Evolutionary conservation across 2,797 vertebrate species (phyloP).

Genomic region (Anniella stebbinsi): DNA sequence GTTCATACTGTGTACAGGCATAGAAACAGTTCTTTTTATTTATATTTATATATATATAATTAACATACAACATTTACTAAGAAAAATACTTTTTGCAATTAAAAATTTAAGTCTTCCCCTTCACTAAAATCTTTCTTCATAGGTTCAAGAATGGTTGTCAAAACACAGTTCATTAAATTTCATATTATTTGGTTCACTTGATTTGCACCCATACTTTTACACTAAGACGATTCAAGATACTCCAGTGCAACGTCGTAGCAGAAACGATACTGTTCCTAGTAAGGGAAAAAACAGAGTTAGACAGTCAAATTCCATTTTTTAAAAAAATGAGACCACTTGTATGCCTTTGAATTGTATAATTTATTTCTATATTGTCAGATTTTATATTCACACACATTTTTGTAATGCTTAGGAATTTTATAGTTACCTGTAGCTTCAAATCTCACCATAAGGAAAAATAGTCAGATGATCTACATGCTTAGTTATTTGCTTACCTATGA

Average conservation of each 20-base stretch:
- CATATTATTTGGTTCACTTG: conserved; percentile 66
- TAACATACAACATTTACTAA: conserved; percentile 86
- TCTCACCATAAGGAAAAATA: not conserved
- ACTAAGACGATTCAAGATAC: conserved; percentile 95
- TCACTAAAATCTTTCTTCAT: conserved; percentile 80
- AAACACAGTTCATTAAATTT: conserved; percentile 67
- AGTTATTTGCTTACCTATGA: conserved; percentile 33
- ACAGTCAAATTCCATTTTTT: not conserved
- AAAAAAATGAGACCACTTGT: not conserved
- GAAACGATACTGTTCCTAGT: conserved; percentile 97
- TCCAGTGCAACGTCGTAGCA: conserved; percentile 96
- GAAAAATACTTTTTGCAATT: conserved; percentile 86
- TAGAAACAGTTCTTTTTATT: conserved; percentile 81
- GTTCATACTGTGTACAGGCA: conserved; percentile 81
- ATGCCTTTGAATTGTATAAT: conserved; percentile 13
- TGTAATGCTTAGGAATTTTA: not conserved
- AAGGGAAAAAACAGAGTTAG: not conserved
- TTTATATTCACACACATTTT: not conserved
- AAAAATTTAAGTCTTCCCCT: conserved; percentile 81
- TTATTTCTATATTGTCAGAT: not conserved
- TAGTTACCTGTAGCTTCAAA: conserved; percentile 37
- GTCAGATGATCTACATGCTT: not conserved
- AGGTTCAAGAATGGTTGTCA: conserved; percentile 72
- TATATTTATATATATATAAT: conserved; percentile 66
- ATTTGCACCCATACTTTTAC: conserved; percentile 56